Evolutionary conservation across 2,888 invertebrate genomes (phyloP), one percentile per base, ranked within the genome.

Genomic region (Trissoscelio sp.): DNA sequence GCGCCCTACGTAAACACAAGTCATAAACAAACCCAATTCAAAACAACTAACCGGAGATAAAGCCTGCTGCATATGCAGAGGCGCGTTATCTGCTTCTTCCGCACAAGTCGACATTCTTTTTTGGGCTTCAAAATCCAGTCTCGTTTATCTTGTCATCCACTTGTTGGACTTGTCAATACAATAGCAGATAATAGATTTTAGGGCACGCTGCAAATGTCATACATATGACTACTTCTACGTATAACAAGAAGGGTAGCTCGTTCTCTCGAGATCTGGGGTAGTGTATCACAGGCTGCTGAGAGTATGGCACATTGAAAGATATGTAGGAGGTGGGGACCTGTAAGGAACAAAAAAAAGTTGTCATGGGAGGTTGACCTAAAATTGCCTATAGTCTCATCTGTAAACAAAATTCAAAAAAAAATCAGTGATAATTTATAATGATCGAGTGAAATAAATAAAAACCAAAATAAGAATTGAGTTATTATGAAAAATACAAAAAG

Each of bases 41-140:
- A 44, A 44, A 18, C 18, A 79, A 90, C 91, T 87, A 81, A 91
- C 91, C 91, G 91, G 91, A 80, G 91, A 91, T 80, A 91, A 86
- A 78, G 89, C 86, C 85, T 91, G 90, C 89, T 91, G 91, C 89
- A 91, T 90, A 84, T 90, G 91, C 86, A 91, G 87, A 69, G 85
- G 84, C 64, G 85, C 82, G 86, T 88, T 89, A 86, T 91, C 91
- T 74, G 88, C 86, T 79, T 90, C 90, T 87, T 91, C 91, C 80
- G 91, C 87, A 85, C 91, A 91, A 85, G 90, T 90, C 87, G 91
- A 91, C 91, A 91, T 91, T 88, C 86, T 89, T 81, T 85, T 85
- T 74, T 70, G 70, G 66, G 79, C 69, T 81, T 48, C 55, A 81
- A 67, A 81, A 66, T 82, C 70, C 81, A 79, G 64, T 81, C 81